phyloP scores from a whole-genome alignment of 2,888 invertebrate species.

The Gonocerus acuteangulatus region DNA sequence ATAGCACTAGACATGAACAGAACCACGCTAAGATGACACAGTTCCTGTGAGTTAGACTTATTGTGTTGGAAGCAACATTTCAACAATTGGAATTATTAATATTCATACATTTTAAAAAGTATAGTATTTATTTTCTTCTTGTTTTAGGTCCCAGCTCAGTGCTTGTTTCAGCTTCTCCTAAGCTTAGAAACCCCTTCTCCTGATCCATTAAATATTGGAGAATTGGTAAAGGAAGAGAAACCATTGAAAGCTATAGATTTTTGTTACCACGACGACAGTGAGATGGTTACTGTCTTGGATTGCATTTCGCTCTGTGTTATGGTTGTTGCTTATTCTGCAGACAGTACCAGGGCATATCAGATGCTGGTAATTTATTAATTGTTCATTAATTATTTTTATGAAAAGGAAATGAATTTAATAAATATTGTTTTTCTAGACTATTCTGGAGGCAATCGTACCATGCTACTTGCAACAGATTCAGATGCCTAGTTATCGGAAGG shows the following conservation, averaged over 20 bases:
- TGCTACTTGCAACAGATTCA: conserved; percentile 93
- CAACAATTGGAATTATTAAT: no score
- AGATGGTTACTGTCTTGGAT: conserved; percentile 92
- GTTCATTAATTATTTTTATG: neutral
- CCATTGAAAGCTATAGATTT: conserved; percentile 93
- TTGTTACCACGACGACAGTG: conserved; percentile 96
- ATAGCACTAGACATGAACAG: no score
- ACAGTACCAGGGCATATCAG: conserved; percentile 84
- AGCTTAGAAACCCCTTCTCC: conserved; percentile 90
- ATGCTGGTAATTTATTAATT: conserved; percentile 62
- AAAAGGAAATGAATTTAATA: no score
- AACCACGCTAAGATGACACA: no score
- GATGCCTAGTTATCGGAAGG: conserved; percentile 75
- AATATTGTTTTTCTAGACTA: conserved; percentile 77
- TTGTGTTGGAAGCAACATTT: no score
- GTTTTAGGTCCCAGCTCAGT: conserved; percentile 74
- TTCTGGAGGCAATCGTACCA: conserved; percentile 91
- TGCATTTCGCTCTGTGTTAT: conserved; percentile 98
- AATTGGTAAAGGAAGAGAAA: conserved; percentile 82
- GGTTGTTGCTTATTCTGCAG: conserved; percentile 96
- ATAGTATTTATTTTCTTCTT: no score
- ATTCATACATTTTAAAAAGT: no score
- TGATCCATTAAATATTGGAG: conserved; percentile 87
- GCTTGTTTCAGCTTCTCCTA: conserved; percentile 81
- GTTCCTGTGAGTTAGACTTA: no score